Evolutionary conservation across 2,113 vertebrate species (phyloP).

Genomic region (Corythaeola cristata): DNA sequence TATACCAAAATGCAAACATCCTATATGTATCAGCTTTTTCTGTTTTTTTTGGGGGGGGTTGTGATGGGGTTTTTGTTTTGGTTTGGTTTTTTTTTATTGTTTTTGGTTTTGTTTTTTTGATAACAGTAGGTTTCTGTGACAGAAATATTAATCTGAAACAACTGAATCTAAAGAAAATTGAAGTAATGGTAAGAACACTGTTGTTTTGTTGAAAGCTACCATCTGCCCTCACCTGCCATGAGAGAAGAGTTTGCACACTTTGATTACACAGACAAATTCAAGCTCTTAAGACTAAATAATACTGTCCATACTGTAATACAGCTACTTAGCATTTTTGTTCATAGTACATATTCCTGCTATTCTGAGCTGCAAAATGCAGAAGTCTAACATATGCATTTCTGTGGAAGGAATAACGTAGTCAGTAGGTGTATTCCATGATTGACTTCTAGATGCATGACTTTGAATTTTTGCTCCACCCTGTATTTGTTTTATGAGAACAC

Average conservation of each 20-base stretch:
- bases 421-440: slow-evolving; percentile 34
- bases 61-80: too few species aligned
- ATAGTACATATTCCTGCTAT: background rate
- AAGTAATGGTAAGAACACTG: background rate
- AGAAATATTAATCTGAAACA: background rate
- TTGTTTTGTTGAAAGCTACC: background rate
- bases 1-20: background rate
- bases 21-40: background rate
- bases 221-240: background rate
- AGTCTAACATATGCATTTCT: background rate
- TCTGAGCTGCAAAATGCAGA: background rate
- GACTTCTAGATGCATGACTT: background rate
- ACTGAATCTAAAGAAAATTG: background rate
- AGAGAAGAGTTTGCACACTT: background rate
- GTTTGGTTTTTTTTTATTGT: too few species aligned
- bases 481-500: background rate
- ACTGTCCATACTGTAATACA: background rate
- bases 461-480: background rate
- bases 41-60: background rate
- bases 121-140: background rate
- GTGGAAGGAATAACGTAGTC: background rate
- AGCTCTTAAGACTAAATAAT: background rate
- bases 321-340: background rate
- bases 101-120: background rate
- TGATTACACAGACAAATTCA: background rate